Evolutionary conservation across 2,888 invertebrate genomes (phyloP), one percentile per base, ranked within the genome.

Genomic region (Coenonympha glycerion): DNA sequence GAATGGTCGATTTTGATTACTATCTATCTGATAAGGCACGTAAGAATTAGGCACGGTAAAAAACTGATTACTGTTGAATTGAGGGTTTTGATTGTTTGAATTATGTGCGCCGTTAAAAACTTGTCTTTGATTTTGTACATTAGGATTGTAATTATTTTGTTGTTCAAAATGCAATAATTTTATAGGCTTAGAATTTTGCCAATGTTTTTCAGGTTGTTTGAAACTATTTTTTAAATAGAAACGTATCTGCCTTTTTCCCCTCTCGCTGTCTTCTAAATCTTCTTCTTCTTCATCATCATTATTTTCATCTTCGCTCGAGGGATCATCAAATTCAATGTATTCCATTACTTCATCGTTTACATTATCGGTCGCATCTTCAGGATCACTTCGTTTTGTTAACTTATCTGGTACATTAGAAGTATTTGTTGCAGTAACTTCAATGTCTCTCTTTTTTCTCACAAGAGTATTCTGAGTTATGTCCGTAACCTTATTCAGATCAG

Each of bases 241-340:
- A 68, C 85, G 66, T 18, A 84, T 66, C 76, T 88, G 88, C 62
- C 88, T 71, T 64, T 87, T 88, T 21, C 84, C 86, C 64, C 88
- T 73, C 56, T 88, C 88, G 52, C 64, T 69, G 53, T 81, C 77
- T 49, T 69, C 61, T 42, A 56, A 59, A 40, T 60, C 59, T 48
- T 71, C 68, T 36, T 68, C n/a, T n/a, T n/a, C n/a, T n/a, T n/a
- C n/a, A n/a, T n/a, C n/a, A n/a, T n/a, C 69, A 44, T 65, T 61
- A 39, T 61, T 61, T 30, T 69, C 65, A 39, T 66, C 52, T n/a
- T 54, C 45, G 30, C 30, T 49, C 33, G 52, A 39, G 45, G 62
- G 61, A 30, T 49, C 55, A 33, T 64, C 56, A 24, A 67, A 67
- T 65, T 84, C 85, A 51, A 75, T 54, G 62, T 79, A 79, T 63